These are phyloP conservation scores for Palythoa caribaeorum DNA, from an alignment of 92 coral and sea anemone species.

Conservation along the genomic window DNA sequence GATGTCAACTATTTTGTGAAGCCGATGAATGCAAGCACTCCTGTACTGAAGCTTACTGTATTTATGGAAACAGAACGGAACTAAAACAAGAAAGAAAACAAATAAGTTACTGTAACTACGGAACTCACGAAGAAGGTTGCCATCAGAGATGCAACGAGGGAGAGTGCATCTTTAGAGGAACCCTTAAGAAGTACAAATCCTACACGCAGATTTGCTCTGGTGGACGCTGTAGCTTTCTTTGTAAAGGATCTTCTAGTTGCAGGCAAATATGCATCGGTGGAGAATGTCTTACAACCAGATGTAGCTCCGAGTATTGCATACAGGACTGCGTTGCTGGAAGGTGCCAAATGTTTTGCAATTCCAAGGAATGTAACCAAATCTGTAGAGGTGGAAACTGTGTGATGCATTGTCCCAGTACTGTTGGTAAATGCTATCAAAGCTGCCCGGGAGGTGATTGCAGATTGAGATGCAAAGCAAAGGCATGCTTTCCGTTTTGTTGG, in stretches of 20 bases:
- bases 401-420: slow-evolving; percentile 56
- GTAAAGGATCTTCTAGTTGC: slow-evolving; percentile 60
- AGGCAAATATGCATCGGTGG: slow-evolving; percentile 68
- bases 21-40: slow-evolving; percentile 54
- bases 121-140: slow-evolving; percentile 23
- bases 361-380: slow-evolving; percentile 65
- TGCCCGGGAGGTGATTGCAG: slow-evolving; percentile 77
- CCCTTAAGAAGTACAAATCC: slow-evolving; percentile 54
- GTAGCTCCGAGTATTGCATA: slow-evolving; percentile 63
- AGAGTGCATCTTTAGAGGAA: slow-evolving; percentile 42
- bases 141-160: slow-evolving; percentile 63
- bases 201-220: slow-evolving; percentile 70
- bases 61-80: not conserved
- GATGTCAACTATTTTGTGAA: slow-evolving; percentile 64
- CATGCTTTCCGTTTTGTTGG: slow-evolving; percentile 69
- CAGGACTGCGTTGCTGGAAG: slow-evolving; percentile 71
- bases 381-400: slow-evolving; percentile 70
- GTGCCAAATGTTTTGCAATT: slow-evolving; percentile 59
- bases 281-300: slow-evolving; percentile 59
- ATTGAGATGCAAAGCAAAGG: slow-evolving; percentile 67
- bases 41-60: slow-evolving; percentile 68
- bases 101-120: slow-evolving; percentile 19
- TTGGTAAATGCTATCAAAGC: slow-evolving; percentile 68
- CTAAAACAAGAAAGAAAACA: not conserved
- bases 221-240: slow-evolving; percentile 71